A percentile compares a stretch with the other conserved stretches of the same genome.
Evolutionary conservation across 2,797 vertebrate species (phyloP).

Genomic region (Phataginus tetradactyla): DNA sequence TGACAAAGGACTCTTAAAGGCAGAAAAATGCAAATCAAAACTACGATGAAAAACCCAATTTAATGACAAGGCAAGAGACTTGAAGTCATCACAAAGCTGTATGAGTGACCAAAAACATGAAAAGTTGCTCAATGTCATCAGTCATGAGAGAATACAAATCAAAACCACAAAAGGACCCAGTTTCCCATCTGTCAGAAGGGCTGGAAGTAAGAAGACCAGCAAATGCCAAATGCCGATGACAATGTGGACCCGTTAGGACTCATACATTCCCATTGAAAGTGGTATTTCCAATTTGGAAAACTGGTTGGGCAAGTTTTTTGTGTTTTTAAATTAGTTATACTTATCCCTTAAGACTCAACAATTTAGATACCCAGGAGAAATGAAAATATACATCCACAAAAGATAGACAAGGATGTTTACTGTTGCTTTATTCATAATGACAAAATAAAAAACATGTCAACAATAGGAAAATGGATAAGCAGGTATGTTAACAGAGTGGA

Average conservation of each 20-base stretch:
- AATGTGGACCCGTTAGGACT: background rate
- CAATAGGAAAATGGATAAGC: no score
- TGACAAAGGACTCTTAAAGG: background rate
- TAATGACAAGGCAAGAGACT: background rate
- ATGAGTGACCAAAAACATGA: accelerated
- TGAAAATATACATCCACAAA: background rate
- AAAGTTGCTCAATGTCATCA: accelerated
- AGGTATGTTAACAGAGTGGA: accelerated
- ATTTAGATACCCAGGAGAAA: background rate
- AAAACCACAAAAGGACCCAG: background rate
- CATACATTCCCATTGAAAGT: background rate
- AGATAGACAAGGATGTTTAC: no score
- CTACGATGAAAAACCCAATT: background rate
- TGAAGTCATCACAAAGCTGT: accelerated
- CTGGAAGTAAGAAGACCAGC: background rate
- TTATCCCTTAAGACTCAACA: no score
- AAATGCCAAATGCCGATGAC: background rate
- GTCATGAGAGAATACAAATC: no score
- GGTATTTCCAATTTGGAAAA: background rate
- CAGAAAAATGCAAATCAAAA: background rate
- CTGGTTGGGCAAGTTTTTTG: background rate
- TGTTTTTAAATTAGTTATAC: background rate
- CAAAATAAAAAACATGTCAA: background rate
- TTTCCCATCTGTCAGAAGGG: background rate
- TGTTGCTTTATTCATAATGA: background rate